Base-by-base conservation (phyloP, 2,113 vertebrate species). In the Plectropomus leopardus region DNA sequence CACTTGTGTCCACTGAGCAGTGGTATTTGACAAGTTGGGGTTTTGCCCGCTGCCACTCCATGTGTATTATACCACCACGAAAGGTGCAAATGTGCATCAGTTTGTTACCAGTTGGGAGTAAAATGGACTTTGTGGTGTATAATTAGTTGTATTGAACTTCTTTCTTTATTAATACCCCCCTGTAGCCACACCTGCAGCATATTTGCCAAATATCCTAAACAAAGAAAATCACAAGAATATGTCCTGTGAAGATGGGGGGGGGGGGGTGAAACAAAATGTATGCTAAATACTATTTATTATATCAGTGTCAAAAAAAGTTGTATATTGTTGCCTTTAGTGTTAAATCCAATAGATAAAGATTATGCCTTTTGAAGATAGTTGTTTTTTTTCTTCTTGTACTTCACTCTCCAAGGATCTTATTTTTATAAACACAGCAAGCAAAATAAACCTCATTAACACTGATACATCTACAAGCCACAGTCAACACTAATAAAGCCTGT, bases 231-330 rank as follows among this genome's bases (percentile, higher is more conserved):
- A 21, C 15, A 30, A 23, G 2, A 13, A 0, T 40, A 55, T 64
- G 47, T 54, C 34, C 48, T 5, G 34, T 21, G 23, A 19, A 14
- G 13, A 36, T 8, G 6, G 5, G 51, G 4, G 42, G 17, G 21
- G 51, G 4, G 51, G 28, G 19, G 45, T 15, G 13, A 30, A 23
- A 59, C 17, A 68, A 34, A 16, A 36, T 14, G 3, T 17, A 21
- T 1, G 1, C 45, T 19, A 36, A 10, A 57, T 50, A 68, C 0
- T 15, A 9, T 48, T 42, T 70, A 34, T 9, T 1, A 34, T 11
- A 15, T 75, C 4, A 2, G 10, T 21, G 3, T 23, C 21, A 1
- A 3, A 3, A 15, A 2, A 0, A 44, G 5, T 48, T 53, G 9
- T 19, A 19, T n/a, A 30, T 51, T 48, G 10, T 47, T 17, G 0